Conservation (phyloP, 2,888 invertebrate genomes). For the Drosophila mimica region DNA sequence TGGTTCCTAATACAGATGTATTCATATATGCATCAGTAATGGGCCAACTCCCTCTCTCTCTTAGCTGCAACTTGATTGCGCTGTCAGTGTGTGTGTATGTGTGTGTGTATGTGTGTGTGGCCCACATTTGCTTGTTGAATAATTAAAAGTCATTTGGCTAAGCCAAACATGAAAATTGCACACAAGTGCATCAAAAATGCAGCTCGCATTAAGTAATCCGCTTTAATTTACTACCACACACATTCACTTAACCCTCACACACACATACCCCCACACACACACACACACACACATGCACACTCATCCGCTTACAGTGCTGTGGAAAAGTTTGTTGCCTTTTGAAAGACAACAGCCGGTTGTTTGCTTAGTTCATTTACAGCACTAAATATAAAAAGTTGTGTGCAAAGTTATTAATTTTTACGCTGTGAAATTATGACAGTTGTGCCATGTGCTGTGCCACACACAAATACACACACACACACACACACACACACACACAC, state of each 20-base stretch:
- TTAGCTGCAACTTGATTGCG: not conserved
- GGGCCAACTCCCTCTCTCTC: not conserved
- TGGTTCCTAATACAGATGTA: not conserved
- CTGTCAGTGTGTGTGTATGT: not conserved
- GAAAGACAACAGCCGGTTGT: slow-evolving; percentile 32
- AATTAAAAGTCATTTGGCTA: slow-evolving; percentile 59
- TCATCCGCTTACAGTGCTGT: slow-evolving; percentile 37
- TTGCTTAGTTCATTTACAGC: slow-evolving; percentile 51
- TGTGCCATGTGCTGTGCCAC: slow-evolving; percentile 20
- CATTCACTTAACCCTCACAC: slow-evolving; percentile 3
- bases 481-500: no score
- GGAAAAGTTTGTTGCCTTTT: slow-evolving; percentile 41
- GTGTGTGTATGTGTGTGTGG: slow-evolving; percentile 11
- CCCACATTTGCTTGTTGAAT: slow-evolving; percentile 39
- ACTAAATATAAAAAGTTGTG: slow-evolving; percentile 58
- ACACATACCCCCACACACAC: not conserved
- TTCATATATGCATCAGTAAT: not conserved
- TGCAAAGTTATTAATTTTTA: slow-evolving; percentile 60
- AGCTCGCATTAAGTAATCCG: slow-evolving; percentile 71
- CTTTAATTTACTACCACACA: slow-evolving; percentile 53
- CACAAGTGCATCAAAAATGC: slow-evolving; percentile 54
- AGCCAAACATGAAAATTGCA: slow-evolving; percentile 38
- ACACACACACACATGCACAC: not conserved
- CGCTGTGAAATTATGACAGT: slow-evolving; percentile 52
- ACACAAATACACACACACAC: not conserved